Base-by-base conservation (phyloP, 53 echinoderm and acorn worm species). In the Pentamera pediparva region DNA sequence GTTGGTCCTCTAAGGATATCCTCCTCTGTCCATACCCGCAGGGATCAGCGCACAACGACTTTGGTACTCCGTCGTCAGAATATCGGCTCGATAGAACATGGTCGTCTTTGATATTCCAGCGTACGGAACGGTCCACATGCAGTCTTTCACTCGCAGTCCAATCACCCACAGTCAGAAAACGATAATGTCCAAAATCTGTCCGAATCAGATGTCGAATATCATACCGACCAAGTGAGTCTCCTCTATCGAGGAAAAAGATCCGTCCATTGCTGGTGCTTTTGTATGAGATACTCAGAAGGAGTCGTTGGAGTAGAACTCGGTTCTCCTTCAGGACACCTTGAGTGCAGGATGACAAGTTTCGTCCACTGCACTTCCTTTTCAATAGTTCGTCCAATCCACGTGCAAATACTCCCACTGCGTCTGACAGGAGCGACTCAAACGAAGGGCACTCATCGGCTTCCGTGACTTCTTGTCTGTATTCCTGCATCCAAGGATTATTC, bases 361-460 rank as follows among this genome's bases (percentile, higher is more conserved):
- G n/a, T n/a, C n/a, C 4, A 17, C 26, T 17, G 28, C 59, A 59
- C 29, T 59, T 59, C 5, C 27, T 39, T 9, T 48, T 59, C 56
- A 88, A 89, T n/a, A 82, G 79, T 27, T 79, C 69, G 12, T 48
- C 82, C 32, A 95, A 55, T 19, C 80, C 89, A 35, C 78, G 56
- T 0, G 85, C 87, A 38, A 95, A 85, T 19, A 81, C 79, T 30
- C 82, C 63, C 15, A 95, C 90, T 4, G 74, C 70, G 53, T 95
- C 95, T 61, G 89, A 79, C 11, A 95, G 86, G 12, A 90, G 62
- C 6, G 87, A 74, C 38, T 95, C 95, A 51, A 90, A 87, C 9
- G 84, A 39, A n/a, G 77, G 56, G 13, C 61, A 47, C 2, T 28
- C 28, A 24, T 21, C 4, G 5, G 12, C 15, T 26, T 7, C 40